Evolutionary conservation across 2,888 invertebrate genomes (phyloP).

Genomic region (Luffia ferchaultella): DNA sequence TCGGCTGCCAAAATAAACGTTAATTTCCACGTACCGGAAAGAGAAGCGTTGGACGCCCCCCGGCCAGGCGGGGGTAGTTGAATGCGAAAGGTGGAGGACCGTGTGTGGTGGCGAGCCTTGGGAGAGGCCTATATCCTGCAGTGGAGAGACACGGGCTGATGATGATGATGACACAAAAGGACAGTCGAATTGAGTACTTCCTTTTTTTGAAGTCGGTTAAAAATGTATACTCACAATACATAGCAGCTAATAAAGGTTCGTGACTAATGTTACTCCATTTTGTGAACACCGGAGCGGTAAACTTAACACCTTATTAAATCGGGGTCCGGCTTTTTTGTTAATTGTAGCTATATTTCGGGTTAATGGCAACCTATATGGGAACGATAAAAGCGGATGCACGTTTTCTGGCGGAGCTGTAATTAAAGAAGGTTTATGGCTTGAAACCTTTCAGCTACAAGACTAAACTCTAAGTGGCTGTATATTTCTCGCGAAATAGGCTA

Average conservation of each 20-base stretch:
- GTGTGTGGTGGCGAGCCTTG: too few species aligned
- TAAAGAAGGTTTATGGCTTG: slow-evolving; percentile 46
- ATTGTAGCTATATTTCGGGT: slow-evolving; percentile 53
- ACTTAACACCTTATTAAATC: slow-evolving; percentile 58
- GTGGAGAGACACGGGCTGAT: too few species aligned
- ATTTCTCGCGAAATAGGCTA: neutral
- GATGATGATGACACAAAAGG: too few species aligned
- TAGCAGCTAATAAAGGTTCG: slow-evolving; percentile 21
- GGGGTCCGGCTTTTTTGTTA: slow-evolving; percentile 54
- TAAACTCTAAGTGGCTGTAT: neutral
- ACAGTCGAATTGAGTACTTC: too few species aligned
- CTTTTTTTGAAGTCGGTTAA: too few species aligned
- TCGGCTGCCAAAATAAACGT: too few species aligned
- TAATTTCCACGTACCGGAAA: too few species aligned
- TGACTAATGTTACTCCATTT: slow-evolving; percentile 44
- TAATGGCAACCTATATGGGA: slow-evolving; percentile 46
- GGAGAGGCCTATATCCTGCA: too few species aligned
- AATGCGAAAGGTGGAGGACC: too few species aligned
- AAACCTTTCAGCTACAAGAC: slow-evolving; percentile 7
- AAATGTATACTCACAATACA: too few species aligned
- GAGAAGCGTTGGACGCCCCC: too few species aligned
- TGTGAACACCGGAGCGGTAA: slow-evolving; percentile 38
- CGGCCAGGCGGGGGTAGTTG: too few species aligned
- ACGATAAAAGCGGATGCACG: slow-evolving; percentile 50
- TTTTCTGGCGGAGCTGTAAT: slow-evolving; percentile 38